Base-by-base conservation (phyloP, 2,888 invertebrate genomes). In the Harpagoxenus sublaevis region DNA sequence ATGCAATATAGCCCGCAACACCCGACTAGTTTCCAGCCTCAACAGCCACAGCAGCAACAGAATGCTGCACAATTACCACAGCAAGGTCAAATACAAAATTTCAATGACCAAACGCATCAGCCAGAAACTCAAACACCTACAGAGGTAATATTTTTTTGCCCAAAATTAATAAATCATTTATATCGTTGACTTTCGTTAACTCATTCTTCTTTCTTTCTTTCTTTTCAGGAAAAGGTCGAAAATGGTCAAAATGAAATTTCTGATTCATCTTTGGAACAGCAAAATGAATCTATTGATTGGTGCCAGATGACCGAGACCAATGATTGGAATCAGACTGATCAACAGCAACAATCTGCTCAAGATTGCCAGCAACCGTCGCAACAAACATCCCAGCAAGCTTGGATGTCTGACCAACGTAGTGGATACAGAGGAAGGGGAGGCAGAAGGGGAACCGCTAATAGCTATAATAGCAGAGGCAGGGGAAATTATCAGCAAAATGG, bases 401-500 rank as follows among this genome's bases (percentile, higher is more conserved):
- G 95, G 95, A 92, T 48, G 3, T 2, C 94, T 45, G 94, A 94
- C 62, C 92, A 93, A 74, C 94, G 92, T 71, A 92, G 94, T 18
- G 91, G 93, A 71, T 95, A 96, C 87, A 94, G 95, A 86, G 95
- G 96, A 83, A 95, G 96, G 65, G 95, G 96, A 28, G 94, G 95
- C 81, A 96, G 96, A 74, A 95, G 96, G 9, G 96, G 96, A 84
- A 95, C 95, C 89, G 93, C 95, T 84, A 96, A 96, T 91, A 95
- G 95, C 87, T 96, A 96, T 93, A 96, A 96, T 92, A 94, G 96
- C 85, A 96, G 96, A 93, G 96, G 96, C 3, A 96, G 95, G 92
- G 81, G 94, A 86, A 92, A 93, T 63, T 94, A 94, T 94, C 93
- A 95, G 94, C 94, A 95, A 88, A 95, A 95, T 89, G 95, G 94